Evolutionary conservation across 2,113 vertebrate genomes (phyloP).

Genomic region (Ochotona princeps): DNA sequence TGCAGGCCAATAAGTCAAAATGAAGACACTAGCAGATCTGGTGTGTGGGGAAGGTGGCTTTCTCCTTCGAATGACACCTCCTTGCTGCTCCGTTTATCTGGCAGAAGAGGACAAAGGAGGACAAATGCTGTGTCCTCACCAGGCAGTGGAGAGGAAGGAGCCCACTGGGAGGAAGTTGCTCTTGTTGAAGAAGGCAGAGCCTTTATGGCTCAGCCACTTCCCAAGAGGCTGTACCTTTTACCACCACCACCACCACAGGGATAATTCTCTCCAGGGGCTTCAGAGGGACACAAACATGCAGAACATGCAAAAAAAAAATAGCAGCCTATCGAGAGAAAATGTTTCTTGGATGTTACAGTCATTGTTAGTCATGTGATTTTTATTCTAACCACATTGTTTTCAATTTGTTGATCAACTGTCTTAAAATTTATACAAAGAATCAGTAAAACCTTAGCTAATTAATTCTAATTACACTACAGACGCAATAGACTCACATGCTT

Average conservation of each 20-base stretch:
- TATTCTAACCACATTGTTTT: neutral
- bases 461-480: neutral
- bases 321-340: neutral
- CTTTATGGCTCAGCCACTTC: neutral
- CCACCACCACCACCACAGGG: too few relatives aligned
- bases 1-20: neutral
- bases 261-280: neutral
- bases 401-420: neutral
- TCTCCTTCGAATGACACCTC: neutral
- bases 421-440: constrained; percentile 23
- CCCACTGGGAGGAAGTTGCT: neutral
- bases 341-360: neutral
- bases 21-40: neutral
- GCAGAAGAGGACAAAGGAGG: neutral
- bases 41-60: neutral
- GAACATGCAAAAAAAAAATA: neutral
- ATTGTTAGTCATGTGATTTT: neutral
- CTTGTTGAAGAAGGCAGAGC: neutral
- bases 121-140: neutral
- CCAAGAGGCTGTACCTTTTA: neutral
- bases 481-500: neutral
- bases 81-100: neutral
- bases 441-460: constrained; percentile 12
- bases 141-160: neutral
- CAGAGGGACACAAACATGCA: neutral